These are phyloP conservation scores for Petrosia ficiformis DNA, from an alignment of 37 sponge, comb jelly and placozoan species.

Conservation along the genomic window DNA sequence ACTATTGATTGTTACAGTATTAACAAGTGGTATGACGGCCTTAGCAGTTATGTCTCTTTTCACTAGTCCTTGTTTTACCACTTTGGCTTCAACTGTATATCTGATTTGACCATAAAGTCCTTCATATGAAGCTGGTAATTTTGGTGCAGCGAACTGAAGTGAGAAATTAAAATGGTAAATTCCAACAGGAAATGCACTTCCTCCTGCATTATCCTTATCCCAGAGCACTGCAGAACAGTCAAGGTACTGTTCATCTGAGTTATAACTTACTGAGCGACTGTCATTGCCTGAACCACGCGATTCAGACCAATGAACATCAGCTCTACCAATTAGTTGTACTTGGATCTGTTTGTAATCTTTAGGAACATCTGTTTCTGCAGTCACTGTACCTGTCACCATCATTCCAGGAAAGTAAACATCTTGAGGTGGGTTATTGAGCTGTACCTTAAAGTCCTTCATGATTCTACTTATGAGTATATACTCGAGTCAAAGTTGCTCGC, in stretches of 20 bases:
- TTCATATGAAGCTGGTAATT: slow-evolving; percentile 17
- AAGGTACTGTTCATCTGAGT: slow-evolving; percentile 18
- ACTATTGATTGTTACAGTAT: slow-evolving; percentile 41
- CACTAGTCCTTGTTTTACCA: slow-evolving; percentile 34
- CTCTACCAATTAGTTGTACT: slow-evolving; percentile 35
- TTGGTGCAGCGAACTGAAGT: neutral
- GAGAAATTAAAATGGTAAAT: slow-evolving; percentile 35
- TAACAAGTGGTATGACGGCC: slow-evolving; percentile 3
- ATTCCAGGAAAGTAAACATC: slow-evolving; percentile 18
- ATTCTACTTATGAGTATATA: no score
- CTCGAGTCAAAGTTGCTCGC: no score
- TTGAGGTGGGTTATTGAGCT: neutral
- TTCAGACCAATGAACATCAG: slow-evolving; percentile 59
- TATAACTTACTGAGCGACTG: slow-evolving; percentile 23
- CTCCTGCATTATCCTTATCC: slow-evolving; percentile 17
- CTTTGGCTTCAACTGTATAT: slow-evolving; percentile 39
- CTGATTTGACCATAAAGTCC: slow-evolving; percentile 38
- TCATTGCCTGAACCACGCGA: slow-evolving; percentile 62
- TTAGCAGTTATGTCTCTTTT: slow-evolving; percentile 39
- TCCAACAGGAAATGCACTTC: slow-evolving; percentile 28
- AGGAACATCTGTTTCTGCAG: slow-evolving; percentile 4
- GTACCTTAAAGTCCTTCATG: neutral
- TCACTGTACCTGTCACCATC: slow-evolving; percentile 31
- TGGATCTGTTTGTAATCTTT: slow-evolving; percentile 34
- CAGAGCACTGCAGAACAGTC: slow-evolving; percentile 20